A percentile compares a stretch with the other conserved stretches of the same genome.
These are phyloP conservation scores for Bolinopsis microptera DNA, from an alignment of 37 sponge, comb jelly and placozoan species.

Conservation along the genomic window DNA sequence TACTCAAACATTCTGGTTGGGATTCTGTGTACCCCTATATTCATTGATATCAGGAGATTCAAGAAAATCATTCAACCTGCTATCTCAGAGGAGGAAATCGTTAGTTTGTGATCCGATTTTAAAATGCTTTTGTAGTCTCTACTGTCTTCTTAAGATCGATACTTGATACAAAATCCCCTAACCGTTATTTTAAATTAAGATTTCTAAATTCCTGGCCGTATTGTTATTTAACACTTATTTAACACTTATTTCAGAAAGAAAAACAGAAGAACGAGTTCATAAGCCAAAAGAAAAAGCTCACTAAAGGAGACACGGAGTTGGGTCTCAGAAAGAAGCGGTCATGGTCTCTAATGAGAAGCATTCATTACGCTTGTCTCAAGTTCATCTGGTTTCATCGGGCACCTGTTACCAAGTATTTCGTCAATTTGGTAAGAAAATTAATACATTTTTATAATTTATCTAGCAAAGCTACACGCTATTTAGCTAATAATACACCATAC, in stretches of 20 bases:
- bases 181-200: too few relatives aligned
- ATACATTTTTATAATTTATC: not conserved
- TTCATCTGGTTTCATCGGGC: not conserved
- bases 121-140: too few relatives aligned
- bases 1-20: not conserved
- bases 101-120: not conserved
- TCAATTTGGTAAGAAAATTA: not conserved
- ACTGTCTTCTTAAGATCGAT: too few relatives aligned
- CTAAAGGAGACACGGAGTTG: not conserved
- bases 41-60: not conserved
- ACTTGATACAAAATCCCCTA: too few relatives aligned
- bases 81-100: not conserved
- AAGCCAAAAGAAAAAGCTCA: not conserved
- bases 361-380: not conserved
- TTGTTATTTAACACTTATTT: too few relatives aligned
- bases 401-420: conserved; percentile 12
- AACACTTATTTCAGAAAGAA: not conserved
- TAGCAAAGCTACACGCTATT: too few relatives aligned
- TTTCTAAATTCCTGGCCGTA: too few relatives aligned
- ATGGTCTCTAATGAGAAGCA: not conserved
- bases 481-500: too few relatives aligned
- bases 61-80: not conserved
- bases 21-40: not conserved
- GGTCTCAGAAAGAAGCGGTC: not conserved
- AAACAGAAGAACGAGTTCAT: not conserved